Percentiles rank a stretch among this genome's conserved stretches.
These are phyloP conservation scores for Manacus vitellinus DNA, from an alignment of 2,113 vertebrate species.

Conservation along the genomic window DNA sequence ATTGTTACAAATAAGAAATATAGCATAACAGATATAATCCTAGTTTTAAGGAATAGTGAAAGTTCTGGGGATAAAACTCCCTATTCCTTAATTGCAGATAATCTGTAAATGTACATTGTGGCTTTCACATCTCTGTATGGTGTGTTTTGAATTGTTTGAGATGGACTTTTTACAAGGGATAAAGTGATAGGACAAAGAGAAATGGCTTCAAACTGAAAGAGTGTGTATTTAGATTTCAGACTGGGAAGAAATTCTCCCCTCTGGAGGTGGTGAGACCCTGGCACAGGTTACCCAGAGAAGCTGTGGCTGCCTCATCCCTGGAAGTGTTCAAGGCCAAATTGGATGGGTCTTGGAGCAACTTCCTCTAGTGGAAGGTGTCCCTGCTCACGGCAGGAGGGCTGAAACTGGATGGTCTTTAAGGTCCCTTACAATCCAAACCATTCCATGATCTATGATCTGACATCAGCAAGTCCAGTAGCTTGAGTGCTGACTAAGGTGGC, in stretches of 20 bases:
- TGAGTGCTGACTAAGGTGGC: neutral
- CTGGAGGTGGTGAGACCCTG: neutral
- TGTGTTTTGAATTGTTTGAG: neutral
- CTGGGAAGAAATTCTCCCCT: neutral
- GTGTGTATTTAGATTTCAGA: neutral
- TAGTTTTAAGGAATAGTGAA: neutral
- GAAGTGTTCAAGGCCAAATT: neutral
- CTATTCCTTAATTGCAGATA: neutral
- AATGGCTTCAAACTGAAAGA: neutral
- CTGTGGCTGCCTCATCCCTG: neutral
- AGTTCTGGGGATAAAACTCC: neutral
- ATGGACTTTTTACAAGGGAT: neutral
- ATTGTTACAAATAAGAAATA: neutral
- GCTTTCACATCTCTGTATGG: neutral
- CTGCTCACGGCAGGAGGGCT: neutral
- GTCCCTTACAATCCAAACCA: neutral
- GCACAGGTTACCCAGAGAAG: fast-evolving
- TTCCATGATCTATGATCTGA: neutral
- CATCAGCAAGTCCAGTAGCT: neutral
- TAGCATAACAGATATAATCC: neutral
- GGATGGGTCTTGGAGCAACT: fast-evolving
- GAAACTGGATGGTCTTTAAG: neutral
- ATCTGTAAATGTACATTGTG: fast-evolving
- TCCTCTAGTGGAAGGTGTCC: fast-evolving
- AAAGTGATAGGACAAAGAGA: too few relatives aligned